phyloP scores from a whole-genome alignment of 1,140 invertebrate genomes.

The Diuraphis noxia region DNA sequence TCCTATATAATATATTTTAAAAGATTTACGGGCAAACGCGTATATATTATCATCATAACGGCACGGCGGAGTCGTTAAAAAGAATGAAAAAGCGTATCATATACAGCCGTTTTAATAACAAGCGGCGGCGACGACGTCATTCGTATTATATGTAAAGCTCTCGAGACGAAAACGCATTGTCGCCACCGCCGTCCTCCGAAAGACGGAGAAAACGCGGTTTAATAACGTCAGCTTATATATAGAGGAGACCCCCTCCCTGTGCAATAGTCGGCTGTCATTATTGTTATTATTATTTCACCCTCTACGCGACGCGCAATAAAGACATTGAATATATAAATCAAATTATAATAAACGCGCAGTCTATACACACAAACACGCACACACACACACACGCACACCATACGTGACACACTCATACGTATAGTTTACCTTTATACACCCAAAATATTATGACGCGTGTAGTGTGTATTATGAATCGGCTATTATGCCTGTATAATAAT shows the following conservation, averaged over 20 bases:
- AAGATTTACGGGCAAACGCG: neutral
- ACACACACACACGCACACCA: no score
- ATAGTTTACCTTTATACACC: neutral
- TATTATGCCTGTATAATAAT: conserved; percentile 4
- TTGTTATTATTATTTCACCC: conserved; percentile 47
- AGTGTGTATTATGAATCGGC: neutral
- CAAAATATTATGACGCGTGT: neutral
- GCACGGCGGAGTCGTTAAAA: neutral
- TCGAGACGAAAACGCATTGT: conserved; percentile 21
- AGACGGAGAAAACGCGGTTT: conserved; percentile 33
- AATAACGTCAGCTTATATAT: conserved; percentile 41
- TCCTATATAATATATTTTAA: neutral
- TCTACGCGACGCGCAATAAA: neutral
- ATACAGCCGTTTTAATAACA: conserved; percentile 18
- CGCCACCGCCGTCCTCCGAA: neutral
- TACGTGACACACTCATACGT: no score
- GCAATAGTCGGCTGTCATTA: conserved; percentile 26
- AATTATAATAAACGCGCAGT: conserved; percentile 43
- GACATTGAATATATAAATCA: conserved; percentile 41
- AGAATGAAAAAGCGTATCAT: neutral
- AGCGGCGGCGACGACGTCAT: neutral
- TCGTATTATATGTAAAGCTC: conserved; percentile 49
- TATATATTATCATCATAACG: neutral
- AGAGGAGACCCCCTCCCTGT: neutral
- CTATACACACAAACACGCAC: no score